Evolutionary conservation across 2,888 invertebrate species (phyloP), one percentile per base, ranked within the genome.

Genomic region (Polyploca ridens): DNA sequence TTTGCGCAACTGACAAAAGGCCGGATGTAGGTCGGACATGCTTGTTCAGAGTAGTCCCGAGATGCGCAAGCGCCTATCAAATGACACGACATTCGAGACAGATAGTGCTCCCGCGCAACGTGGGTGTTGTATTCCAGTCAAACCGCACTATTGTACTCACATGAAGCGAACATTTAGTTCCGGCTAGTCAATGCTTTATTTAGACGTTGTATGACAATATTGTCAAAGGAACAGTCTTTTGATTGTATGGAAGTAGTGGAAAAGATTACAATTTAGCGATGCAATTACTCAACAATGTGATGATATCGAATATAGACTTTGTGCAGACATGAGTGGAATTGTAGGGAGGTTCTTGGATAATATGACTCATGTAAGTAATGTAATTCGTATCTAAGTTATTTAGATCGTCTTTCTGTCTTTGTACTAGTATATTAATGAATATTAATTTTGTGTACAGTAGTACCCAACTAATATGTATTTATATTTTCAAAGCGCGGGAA

Each of bases 111-210:
- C 58, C 73, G 66, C 72, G 70, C 69, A 68, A 71, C 69, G 84
- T 81, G 82, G 84, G 90, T 91, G 87, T 91, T 78, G 70, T 76
- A 83, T 90, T 92, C 84, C 92, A 89, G 82, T 88, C 84, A 86
- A 86, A 89, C 89, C 88, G 73, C 81, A 72, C 76, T 76, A 87
- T 90, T 91, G 89, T 89, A 74, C 72, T 76, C 65, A 70, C 68
- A 68, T 73, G 68, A 69, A 75, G 79, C 85, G 84, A 86, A 87
- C 87, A 83, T 78, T 83, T 86, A 85, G 87, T 91, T 93, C 90
- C 91, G 91, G 90, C 78, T 77, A 71, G 66, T 63, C 49, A 66
- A 64, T 64, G 61, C 27, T 61, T 14, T 61, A 61, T 61, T 61
- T 41, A 44, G 41, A 61, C 41, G 41, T 19, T 41, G 19, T 27